Evolutionary conservation across 2,888 invertebrate species (phyloP).

Genomic region (Seira sanloemensis): DNA sequence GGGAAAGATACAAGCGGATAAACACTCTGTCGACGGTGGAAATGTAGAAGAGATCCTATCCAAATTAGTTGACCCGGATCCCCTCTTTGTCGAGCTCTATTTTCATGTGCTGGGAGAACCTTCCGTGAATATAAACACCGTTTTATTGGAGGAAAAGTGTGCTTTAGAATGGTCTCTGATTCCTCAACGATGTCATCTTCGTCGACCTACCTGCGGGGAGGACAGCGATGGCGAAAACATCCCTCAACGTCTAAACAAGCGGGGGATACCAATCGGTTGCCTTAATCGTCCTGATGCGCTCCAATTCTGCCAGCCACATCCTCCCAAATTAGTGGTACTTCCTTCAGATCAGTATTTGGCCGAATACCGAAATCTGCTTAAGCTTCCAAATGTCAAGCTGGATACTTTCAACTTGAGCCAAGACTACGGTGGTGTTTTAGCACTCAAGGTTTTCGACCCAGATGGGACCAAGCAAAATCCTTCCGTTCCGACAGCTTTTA

Average conservation of each 20-base stretch:
- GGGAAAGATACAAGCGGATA: not conserved
- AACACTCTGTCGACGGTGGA: not conserved
- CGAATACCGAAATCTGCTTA: too few relatives aligned
- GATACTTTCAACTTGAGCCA: not conserved
- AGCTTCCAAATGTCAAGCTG: too few relatives aligned
- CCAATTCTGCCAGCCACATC: not conserved
- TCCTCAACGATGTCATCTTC: not conserved
- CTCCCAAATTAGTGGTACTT: not conserved
- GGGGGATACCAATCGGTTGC: too few relatives aligned
- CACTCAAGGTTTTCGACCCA: not conserved
- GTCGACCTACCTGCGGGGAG: not conserved
- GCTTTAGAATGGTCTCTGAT: not conserved
- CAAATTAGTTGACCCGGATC: not conserved
- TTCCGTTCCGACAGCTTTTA: not conserved
- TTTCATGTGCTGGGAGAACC: not conserved
- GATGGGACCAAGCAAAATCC: not conserved
- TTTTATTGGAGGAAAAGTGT: not conserved
- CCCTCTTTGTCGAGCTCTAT: not conserved
- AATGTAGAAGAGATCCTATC: not conserved
- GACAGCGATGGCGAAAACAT: not conserved
- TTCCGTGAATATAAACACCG: not conserved
- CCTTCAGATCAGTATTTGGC: not conserved
- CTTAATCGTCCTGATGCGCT: not conserved
- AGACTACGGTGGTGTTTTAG: not conserved
- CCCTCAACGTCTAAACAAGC: too few relatives aligned